Evolutionary conservation across 2,888 invertebrate genomes (phyloP).

Genomic region (Eumacrocentrus americanus): DNA sequence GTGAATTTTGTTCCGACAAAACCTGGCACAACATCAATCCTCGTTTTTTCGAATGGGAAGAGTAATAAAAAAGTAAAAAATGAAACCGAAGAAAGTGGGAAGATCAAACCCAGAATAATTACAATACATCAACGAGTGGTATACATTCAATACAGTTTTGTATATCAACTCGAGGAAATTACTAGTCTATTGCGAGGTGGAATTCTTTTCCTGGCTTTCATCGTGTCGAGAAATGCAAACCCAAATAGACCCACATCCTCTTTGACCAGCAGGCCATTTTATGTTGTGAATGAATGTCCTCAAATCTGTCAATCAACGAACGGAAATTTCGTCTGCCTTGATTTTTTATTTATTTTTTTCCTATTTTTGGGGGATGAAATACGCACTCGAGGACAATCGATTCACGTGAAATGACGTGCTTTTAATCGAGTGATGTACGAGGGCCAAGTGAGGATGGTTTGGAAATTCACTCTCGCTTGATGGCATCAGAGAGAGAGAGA

Average conservation of each 20-base stretch:
- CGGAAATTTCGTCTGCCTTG: background rate
- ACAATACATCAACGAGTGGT: background rate
- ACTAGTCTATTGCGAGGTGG: background rate
- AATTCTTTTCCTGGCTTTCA: background rate
- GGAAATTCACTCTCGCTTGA: background rate
- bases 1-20: background rate
- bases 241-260: background rate
- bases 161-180: background rate
- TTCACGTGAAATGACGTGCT: too few relatives aligned
- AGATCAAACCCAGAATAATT: background rate
- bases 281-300: background rate
- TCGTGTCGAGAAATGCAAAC: background rate
- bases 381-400: too few relatives aligned
- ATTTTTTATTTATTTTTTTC: background rate
- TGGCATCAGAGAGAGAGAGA: too few relatives aligned
- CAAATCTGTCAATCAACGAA: background rate
- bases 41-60: constrained; percentile 4
- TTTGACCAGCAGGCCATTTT: background rate
- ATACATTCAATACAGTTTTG: background rate
- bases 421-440: too few relatives aligned
- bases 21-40: constrained; percentile 12
- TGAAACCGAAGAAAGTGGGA: background rate
- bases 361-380: too few relatives aligned
- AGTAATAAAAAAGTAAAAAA: too few relatives aligned
- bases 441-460: background rate